phyloP scores from a whole-genome alignment of 2,113 vertebrate genomes.

The Phalacrocorax carbo region DNA sequence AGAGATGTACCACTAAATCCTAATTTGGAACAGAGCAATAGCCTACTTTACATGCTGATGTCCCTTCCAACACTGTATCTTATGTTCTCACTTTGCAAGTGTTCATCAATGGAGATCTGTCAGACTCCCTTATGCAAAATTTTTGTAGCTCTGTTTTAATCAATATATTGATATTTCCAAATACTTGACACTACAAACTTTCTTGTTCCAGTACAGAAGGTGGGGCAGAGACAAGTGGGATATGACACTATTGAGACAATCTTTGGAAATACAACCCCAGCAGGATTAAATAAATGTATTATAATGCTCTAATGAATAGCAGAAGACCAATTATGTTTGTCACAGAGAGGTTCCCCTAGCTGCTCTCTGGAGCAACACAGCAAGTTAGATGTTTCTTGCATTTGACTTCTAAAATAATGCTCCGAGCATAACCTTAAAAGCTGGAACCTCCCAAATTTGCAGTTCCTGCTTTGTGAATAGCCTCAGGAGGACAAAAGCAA shows the following conservation, averaged over 20 bases:
- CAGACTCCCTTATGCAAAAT: neutral
- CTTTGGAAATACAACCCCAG: conserved; percentile 34
- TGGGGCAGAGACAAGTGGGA: neutral
- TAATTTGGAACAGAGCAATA: neutral
- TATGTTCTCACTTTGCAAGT: neutral
- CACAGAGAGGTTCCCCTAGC: neutral
- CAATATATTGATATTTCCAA: neutral
- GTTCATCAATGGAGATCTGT: neutral
- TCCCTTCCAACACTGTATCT: neutral
- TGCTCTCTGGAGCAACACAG: neutral
- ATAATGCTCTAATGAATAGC: neutral
- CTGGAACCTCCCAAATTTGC: neutral
- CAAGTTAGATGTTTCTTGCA: neutral
- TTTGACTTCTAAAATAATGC: neutral
- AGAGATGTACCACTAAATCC: neutral
- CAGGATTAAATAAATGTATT: neutral
- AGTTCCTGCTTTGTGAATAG: neutral
- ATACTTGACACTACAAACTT: neutral
- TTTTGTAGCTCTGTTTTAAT: neutral
- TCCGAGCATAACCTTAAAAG: neutral
- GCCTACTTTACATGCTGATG: neutral
- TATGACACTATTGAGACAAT: neutral
- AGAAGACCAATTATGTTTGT: neutral
- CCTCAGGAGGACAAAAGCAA: neutral
- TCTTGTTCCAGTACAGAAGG: neutral